Conservation (phyloP, 2,888 invertebrate species). For the Helleia helle region DNA sequence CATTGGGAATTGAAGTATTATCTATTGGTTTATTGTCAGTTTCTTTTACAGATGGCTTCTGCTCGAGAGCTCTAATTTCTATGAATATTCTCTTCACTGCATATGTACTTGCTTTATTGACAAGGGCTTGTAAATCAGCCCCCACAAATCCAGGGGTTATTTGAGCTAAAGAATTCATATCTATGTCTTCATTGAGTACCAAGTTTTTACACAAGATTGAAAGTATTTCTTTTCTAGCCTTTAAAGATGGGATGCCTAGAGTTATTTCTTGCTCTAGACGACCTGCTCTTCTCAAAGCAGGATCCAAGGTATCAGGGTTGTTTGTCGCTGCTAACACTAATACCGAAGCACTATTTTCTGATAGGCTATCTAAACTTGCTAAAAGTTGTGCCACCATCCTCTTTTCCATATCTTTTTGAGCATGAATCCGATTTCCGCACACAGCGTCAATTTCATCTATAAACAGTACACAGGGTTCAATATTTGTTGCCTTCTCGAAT, state of each 20-base stretch:
- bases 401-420: slow-evolving; percentile 96
- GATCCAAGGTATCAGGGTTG: slow-evolving; percentile 92
- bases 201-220: slow-evolving; percentile 80
- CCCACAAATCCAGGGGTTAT: slow-evolving; percentile 97
- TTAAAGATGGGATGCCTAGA: slow-evolving; percentile 92
- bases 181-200: slow-evolving; percentile 79
- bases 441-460: slow-evolving; percentile 99
- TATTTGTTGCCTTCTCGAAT: slow-evolving; percentile 86
- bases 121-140: slow-evolving; percentile 90
- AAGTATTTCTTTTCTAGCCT: slow-evolving; percentile 86
- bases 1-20: slow-evolving; percentile 44
- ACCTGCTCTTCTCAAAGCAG: slow-evolving; percentile 91
- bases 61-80: slow-evolving; percentile 33
- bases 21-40: slow-evolving; percentile 28
- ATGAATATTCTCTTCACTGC: slow-evolving; percentile 81
- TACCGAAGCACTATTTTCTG: slow-evolving; percentile 74
- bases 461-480: slow-evolving; percentile 89
- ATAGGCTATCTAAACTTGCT: slow-evolving; percentile 87
- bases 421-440: slow-evolving; percentile 90
- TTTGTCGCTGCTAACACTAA: slow-evolving; percentile 97
- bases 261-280: slow-evolving; percentile 95
- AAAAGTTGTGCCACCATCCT: slow-evolving; percentile 95
- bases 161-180: slow-evolving; percentile 82
- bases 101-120: slow-evolving; percentile 89
- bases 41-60: slow-evolving; percentile 16